Evolutionary conservation across 2,797 vertebrate genomes (phyloP).

Genomic region (Fistularia tabacaria): DNA sequence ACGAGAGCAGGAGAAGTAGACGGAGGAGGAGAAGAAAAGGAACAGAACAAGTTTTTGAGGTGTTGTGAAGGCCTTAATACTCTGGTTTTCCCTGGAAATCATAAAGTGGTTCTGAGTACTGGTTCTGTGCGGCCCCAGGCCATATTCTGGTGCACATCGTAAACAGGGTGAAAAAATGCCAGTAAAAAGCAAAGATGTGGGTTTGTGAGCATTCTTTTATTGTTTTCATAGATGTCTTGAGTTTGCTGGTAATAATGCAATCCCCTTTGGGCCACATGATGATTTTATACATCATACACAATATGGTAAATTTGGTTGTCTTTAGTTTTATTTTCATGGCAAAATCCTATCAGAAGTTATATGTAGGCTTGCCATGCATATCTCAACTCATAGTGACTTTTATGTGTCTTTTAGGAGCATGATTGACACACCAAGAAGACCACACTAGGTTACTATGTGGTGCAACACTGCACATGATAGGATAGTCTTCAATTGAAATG

Average conservation of each 20-base stretch:
- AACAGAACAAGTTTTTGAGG: conserved; percentile 29
- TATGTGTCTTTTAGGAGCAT: too few species aligned
- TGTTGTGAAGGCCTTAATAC: conserved; percentile 37
- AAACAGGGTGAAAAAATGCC: conserved; percentile 41
- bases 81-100: conserved; percentile 53
- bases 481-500: neutral
- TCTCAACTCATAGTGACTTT: too few species aligned
- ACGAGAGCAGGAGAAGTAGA: conserved; percentile 37
- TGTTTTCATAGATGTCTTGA: conserved; percentile 17
- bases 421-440: too few species aligned
- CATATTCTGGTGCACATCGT: conserved; percentile 39
- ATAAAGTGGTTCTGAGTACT: conserved; percentile 46
- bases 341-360: too few species aligned
- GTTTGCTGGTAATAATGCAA: conserved; percentile 4
- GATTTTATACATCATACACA: neutral
- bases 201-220: conserved; percentile 20
- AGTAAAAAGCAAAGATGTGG: conserved; percentile 32
- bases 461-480: neutral
- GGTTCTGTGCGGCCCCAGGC: conserved; percentile 28
- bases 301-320: too few species aligned
- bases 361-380: too few species aligned
- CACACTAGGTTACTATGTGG: too few species aligned
- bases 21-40: conserved; percentile 31
- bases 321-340: too few species aligned
- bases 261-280: conserved; percentile 9